These are phyloP conservation scores for Drosophila albomicans DNA, from an alignment of 1,140 invertebrate genomes.

Conservation along the genomic window DNA sequence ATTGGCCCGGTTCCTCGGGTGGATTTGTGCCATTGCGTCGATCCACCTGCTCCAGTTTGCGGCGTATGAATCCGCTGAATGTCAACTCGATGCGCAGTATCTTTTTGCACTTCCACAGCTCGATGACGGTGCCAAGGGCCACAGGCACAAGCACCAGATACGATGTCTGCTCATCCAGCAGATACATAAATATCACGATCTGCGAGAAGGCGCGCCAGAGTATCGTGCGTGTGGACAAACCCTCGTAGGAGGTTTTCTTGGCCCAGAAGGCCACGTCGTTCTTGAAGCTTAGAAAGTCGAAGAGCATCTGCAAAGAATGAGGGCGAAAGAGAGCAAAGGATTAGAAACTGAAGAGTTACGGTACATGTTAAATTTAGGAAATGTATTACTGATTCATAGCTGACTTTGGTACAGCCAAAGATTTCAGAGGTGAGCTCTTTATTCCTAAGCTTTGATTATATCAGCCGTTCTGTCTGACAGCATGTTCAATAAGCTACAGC, in stretches of 20 bases:
- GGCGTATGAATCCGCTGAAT: conserved; percentile 75
- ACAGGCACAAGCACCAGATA: conserved; percentile 95
- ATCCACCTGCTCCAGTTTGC: conserved; percentile 58
- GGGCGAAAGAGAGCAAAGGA: neutral
- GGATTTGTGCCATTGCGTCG: conserved; percentile 39
- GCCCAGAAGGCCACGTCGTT: conserved; percentile 99
- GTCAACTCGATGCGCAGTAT: conserved; percentile 91
- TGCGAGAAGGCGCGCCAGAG: conserved; percentile 97
- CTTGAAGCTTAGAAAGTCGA: conserved; percentile 99
- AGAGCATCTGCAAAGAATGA: conserved; percentile 90
- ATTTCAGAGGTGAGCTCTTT: too few species aligned
- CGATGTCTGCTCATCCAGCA: conserved; percentile 97
- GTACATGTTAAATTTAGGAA: too few species aligned
- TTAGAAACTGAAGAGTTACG: too few species aligned
- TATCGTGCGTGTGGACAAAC: conserved; percentile 94
- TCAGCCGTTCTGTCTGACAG: too few species aligned
- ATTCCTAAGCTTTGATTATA: too few species aligned
- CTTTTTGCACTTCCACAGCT: conserved; percentile 98
- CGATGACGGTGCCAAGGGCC: conserved; percentile 90
- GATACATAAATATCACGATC: conserved; percentile 96
- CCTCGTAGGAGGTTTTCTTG: conserved; percentile 92
- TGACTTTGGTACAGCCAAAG: too few species aligned
- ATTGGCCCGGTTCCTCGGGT: conserved; percentile 77
- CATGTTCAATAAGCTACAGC: too few species aligned
- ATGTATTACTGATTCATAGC: too few species aligned